These are phyloP conservation scores for Scopus umbretta DNA, from an alignment of 2,113 vertebrate species.

Conservation along the genomic window DNA sequence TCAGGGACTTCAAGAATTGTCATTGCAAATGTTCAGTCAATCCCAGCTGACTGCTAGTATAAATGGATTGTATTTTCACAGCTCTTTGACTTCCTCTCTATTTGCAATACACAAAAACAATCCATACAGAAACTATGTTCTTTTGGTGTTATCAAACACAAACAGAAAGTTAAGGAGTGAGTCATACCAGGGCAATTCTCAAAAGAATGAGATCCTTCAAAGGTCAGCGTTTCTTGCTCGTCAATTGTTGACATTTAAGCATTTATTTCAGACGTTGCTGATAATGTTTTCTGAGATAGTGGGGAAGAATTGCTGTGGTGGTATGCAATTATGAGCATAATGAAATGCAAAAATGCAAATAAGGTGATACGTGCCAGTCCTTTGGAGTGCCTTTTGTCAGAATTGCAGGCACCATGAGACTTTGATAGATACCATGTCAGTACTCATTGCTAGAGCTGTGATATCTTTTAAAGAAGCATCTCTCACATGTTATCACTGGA, in stretches of 20 bases:
- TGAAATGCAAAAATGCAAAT: conserved; percentile 99
- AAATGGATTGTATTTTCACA: not conserved
- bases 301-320: conserved; percentile 82
- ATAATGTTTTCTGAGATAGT: conserved; percentile 91
- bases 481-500: conserved; percentile 63
- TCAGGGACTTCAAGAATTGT: not conserved
- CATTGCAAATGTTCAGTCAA: not conserved
- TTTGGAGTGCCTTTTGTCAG: conserved; percentile 89
- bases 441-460: conserved; percentile 78
- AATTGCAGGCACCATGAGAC: conserved; percentile 75
- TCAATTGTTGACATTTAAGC: conserved; percentile 98
- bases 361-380: conserved; percentile 78
- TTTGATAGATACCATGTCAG: conserved; percentile 89
- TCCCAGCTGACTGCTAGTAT: not conserved
- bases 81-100: conserved; percentile 20
- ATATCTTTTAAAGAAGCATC: conserved; percentile 74
- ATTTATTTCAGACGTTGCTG: conserved; percentile 88
- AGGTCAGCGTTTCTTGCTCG: conserved; percentile 90
- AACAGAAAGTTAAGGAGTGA: conserved; percentile 71
- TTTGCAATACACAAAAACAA: not conserved
- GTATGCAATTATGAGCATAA: conserved; percentile 93
- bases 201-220: conserved; percentile 82
- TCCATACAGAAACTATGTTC: conserved; percentile 20
- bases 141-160: conserved; percentile 71
- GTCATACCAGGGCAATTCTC: conserved; percentile 59